These are phyloP conservation scores for Cichlasoma orientale DNA, from an alignment of 2,797 vertebrate species.

Conservation along the genomic window DNA sequence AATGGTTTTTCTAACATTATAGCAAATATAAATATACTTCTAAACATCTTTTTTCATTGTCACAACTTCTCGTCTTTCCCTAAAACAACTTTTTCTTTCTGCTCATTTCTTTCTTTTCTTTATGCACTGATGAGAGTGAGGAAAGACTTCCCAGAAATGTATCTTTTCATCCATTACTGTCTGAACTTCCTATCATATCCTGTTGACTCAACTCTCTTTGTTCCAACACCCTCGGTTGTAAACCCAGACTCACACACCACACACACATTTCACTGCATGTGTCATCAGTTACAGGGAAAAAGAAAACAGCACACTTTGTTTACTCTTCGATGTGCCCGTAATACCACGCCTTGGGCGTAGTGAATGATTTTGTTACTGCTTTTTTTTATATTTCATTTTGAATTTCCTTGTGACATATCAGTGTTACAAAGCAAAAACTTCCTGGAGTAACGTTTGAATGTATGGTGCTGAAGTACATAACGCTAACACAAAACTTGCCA, in stretches of 20 bases:
- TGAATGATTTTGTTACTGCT: slow-evolving; percentile 28
- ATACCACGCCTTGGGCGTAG: slow-evolving; percentile 51
- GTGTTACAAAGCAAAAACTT: neutral
- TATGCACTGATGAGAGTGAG: slow-evolving; percentile 40
- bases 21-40: neutral
- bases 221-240: slow-evolving; percentile 78
- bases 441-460: neutral
- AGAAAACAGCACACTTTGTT: slow-evolving; percentile 64
- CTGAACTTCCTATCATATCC: slow-evolving; percentile 90
- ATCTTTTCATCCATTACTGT: slow-evolving; percentile 86
- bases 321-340: slow-evolving; percentile 57
- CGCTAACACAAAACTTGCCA: neutral
- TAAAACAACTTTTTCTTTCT: neutral
- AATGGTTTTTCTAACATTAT: neutral
- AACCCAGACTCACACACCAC: slow-evolving; percentile 67
- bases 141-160: slow-evolving; percentile 85
- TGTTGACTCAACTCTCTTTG: slow-evolving; percentile 96
- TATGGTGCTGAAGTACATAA: neutral
- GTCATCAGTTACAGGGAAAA: slow-evolving; percentile 74
- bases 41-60: neutral
- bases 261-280: slow-evolving; percentile 69
- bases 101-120: slow-evolving; percentile 43
- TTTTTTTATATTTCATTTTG: neutral
- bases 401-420: slow-evolving; percentile 17
- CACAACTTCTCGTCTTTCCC: neutral